Evolutionary conservation across 2,113 vertebrate genomes (phyloP).

Genomic region (Dolichallabes microphthalmus): DNA sequence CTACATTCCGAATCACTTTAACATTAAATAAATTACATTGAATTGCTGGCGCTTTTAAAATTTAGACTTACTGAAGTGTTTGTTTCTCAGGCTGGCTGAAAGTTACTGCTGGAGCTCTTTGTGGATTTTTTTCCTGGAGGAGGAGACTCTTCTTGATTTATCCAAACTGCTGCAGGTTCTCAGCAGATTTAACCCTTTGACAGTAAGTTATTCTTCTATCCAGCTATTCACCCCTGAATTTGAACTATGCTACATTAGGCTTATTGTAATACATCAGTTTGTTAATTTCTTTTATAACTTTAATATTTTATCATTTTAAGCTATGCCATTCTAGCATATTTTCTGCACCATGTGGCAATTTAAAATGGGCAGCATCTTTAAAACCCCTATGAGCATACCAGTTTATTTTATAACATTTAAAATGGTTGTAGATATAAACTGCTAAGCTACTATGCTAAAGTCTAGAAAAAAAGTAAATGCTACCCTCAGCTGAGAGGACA

Average conservation of each 20-base stretch:
- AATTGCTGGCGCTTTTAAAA: neutral
- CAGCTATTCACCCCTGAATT: neutral
- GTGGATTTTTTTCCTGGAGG: constrained; percentile 92
- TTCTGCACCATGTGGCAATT: neutral
- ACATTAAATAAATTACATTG: neutral
- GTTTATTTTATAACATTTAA: neutral
- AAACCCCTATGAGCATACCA: neutral
- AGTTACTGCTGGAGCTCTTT: constrained; percentile 76
- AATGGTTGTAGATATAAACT: neutral
- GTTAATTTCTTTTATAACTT: neutral
- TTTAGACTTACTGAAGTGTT: neutral
- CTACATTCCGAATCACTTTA: too few relatives aligned
- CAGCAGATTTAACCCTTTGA: constrained; percentile 71
- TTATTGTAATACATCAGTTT: neutral
- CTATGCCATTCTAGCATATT: neutral
- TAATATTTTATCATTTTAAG: neutral
- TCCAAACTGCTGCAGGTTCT: constrained; percentile 75
- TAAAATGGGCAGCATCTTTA: neutral
- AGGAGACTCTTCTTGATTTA: constrained; percentile 80
- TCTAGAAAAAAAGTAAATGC: too few relatives aligned
- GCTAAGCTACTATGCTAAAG: too few relatives aligned
- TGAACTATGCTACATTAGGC: neutral
- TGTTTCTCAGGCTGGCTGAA: constrained; percentile 73
- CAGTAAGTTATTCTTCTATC: constrained; percentile 68
- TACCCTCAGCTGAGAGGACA: too few relatives aligned